These are phyloP conservation scores for Ryuthela nishihirai DNA, from an alignment of 2,888 invertebrate species.

Conservation along the genomic window DNA sequence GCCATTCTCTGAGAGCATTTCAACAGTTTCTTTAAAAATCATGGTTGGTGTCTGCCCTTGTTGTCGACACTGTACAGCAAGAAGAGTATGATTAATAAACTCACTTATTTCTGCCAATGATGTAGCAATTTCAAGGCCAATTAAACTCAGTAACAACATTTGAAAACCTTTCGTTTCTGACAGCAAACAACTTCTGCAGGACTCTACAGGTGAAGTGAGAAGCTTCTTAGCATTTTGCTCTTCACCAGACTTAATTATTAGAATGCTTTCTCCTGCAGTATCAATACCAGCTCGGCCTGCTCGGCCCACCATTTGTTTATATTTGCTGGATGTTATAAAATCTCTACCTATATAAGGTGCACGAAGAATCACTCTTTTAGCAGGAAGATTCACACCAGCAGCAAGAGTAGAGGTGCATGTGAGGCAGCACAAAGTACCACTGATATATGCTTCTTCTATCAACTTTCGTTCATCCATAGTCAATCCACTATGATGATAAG, in stretches of 20 bases:
- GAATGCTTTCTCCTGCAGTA: constrained; percentile 76
- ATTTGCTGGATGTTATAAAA: constrained; percentile 70
- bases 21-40: constrained; percentile 10
- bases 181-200: constrained; percentile 50
- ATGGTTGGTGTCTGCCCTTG: constrained; percentile 8
- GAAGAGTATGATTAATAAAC: constrained; percentile 61
- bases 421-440: constrained; percentile 75
- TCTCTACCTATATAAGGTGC: constrained; percentile 75
- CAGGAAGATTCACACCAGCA: constrained; percentile 96
- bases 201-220: constrained; percentile 64
- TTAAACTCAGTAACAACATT: constrained; percentile 64
- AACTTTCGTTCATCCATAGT: constrained; percentile 79
- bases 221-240: constrained; percentile 57
- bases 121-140: constrained; percentile 63
- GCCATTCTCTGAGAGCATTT: constrained; percentile 8
- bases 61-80: constrained; percentile 59
- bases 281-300: constrained; percentile 89
- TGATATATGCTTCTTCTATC: constrained; percentile 61
- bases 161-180: constrained; percentile 57
- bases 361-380: constrained; percentile 72
- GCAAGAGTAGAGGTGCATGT: constrained; percentile 95
- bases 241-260: constrained; percentile 55
- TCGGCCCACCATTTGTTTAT: constrained; percentile 94
- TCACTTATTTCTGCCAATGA: constrained; percentile 53
- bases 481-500: constrained; percentile 84